Percentiles rank a stretch among this genome's conserved stretches.
Conservation (phyloP, 1,140 invertebrate species). For the Hyles euphorbiae region DNA sequence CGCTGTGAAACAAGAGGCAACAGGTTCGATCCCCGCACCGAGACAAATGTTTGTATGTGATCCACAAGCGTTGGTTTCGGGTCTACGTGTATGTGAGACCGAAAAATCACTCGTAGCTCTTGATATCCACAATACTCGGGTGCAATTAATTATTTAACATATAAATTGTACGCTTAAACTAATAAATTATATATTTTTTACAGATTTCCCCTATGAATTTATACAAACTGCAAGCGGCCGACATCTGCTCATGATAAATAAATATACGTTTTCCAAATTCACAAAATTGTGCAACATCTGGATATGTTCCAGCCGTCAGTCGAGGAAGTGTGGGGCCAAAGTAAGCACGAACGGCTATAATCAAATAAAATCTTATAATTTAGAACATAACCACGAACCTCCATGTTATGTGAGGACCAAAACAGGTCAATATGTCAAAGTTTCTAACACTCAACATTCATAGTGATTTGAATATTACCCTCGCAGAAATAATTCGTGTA, state of each 20-base stretch:
- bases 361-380: constrained; percentile 11
- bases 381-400: constrained; percentile 27
- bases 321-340: constrained; percentile 18
- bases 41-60: no score
- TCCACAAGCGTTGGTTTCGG: no score
- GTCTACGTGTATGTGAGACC: no score
- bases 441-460: neutral
- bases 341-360: constrained; percentile 10
- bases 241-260: constrained; percentile 17
- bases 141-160: no score
- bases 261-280: constrained; percentile 22
- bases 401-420: constrained; percentile 23
- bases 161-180: no score
- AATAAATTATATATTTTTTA: neutral
- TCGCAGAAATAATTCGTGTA: no score
- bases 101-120: no score
- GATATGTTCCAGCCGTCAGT: constrained; percentile 22
- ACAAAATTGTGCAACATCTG: constrained; percentile 18
- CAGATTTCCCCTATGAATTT: constrained; percentile 2
- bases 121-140: no score
- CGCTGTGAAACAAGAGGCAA: no score
- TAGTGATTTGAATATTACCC: no score
- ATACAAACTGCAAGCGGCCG: constrained; percentile 5
- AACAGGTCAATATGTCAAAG: constrained; percentile 20
- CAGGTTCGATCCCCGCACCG: no score